These are phyloP conservation scores for Decapterus maruadsi DNA, from an alignment of 2,797 vertebrate species.

Conservation along the genomic window DNA sequence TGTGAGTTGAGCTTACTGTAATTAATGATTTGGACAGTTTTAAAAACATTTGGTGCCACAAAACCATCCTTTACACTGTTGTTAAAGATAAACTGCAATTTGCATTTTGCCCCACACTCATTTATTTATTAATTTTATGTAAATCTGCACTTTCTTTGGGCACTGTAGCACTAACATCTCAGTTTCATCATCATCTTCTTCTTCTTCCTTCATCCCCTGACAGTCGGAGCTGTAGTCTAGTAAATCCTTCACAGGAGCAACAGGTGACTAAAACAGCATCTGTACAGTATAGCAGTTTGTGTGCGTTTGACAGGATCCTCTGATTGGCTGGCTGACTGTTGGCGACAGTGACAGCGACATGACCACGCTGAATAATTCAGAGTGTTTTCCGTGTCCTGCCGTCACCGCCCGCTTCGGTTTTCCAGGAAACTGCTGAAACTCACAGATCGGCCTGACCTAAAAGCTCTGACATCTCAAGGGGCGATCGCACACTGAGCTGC, in stretches of 20 bases:
- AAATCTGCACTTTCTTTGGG: too few relatives aligned
- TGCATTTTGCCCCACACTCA: too few relatives aligned
- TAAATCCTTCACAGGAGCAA: conserved; percentile 6
- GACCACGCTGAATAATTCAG: conserved; percentile 63
- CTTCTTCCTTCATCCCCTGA: too few relatives aligned
- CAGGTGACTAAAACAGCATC: conserved; percentile 21
- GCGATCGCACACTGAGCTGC: conserved; percentile 71
- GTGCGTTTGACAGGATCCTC: neutral
- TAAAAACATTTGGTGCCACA: too few relatives aligned
- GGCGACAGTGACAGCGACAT: conserved; percentile 35
- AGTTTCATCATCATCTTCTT: too few relatives aligned
- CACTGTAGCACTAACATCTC: too few relatives aligned
- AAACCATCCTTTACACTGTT: too few relatives aligned
- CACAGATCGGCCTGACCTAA: conserved; percentile 68
- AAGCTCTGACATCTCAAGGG: conserved; percentile 75
- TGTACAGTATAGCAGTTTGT: conserved; percentile 33
- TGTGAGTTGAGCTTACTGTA: too few relatives aligned
- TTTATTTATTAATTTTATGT: too few relatives aligned
- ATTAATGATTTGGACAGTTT: too few relatives aligned
- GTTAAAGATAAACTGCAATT: too few relatives aligned
- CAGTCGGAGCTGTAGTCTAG: neutral
- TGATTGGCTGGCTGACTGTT: conserved; percentile 21
- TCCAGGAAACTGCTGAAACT: conserved; percentile 55
- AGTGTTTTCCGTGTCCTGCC: conserved; percentile 29
- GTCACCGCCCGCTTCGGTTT: conserved; percentile 5